These are phyloP conservation scores for Phylloscopus trochiloides DNA, from an alignment of 2,113 vertebrate genomes.

Conservation along the genomic window DNA sequence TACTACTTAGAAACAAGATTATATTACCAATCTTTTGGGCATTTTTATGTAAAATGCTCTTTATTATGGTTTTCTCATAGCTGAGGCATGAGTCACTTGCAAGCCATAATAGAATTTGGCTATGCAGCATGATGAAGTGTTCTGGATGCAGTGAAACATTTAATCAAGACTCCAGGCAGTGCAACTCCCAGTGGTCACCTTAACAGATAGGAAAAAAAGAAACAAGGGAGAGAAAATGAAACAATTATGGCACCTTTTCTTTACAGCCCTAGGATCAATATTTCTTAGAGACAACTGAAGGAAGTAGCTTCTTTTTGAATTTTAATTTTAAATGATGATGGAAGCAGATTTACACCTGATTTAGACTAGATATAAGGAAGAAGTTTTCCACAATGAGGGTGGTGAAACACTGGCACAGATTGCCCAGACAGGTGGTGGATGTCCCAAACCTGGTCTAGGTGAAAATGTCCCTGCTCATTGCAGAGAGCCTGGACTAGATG, in stretches of 20 bases:
- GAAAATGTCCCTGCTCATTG: neutral
- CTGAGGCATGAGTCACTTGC: conserved; percentile 79
- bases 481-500: neutral
- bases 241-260: conserved; percentile 1
- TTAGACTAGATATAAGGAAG: neutral
- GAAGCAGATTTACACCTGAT: neutral
- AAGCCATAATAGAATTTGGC: conserved; percentile 75
- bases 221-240: neutral
- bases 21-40: conserved; percentile 75
- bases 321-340: neutral
- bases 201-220: neutral
- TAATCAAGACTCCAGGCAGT: conserved; percentile 73
- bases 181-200: conserved; percentile 67
- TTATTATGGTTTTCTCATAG: conserved; percentile 71
- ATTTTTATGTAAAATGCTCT: conserved; percentile 74
- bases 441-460: neutral
- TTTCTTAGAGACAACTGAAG: neutral
- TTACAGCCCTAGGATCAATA: neutral
- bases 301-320: neutral
- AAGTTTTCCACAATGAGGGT: accelerated
- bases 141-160: conserved; percentile 72
- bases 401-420: neutral
- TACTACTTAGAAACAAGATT: conserved; percentile 58
- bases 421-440: neutral
- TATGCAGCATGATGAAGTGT: conserved; percentile 77